These are phyloP conservation scores for Sarcophaga caerulescens DNA, from an alignment of 2,888 invertebrate species.

Conservation along the genomic window DNA sequence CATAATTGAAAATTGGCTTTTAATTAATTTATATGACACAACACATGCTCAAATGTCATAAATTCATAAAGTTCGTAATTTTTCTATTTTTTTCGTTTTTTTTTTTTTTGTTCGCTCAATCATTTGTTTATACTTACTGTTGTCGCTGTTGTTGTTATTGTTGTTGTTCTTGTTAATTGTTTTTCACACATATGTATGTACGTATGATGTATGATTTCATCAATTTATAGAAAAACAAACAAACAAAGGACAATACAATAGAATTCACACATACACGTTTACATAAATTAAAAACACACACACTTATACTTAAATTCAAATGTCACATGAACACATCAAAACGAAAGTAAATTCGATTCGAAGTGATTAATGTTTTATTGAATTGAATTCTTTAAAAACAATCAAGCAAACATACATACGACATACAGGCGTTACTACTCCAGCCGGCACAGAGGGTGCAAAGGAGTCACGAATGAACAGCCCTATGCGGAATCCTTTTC, in stretches of 20 bases:
- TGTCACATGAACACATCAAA: conserved; percentile 28
- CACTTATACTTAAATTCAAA: not conserved
- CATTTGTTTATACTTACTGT: no score
- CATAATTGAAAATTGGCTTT: conserved; percentile 62
- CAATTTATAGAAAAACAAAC: not conserved
- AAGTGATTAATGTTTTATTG: conserved; percentile 43
- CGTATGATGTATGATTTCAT: not conserved
- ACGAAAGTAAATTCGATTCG: conserved; percentile 37
- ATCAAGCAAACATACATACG: conserved; percentile 15
- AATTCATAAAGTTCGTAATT: conserved; percentile 29
- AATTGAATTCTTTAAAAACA: not conserved
- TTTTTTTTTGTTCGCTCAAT: not conserved
- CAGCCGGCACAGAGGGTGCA: no score
- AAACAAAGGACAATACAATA: conserved; percentile 10
- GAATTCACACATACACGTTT: not conserved
- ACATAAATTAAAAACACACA: not conserved
- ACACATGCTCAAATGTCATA: conserved; percentile 63
- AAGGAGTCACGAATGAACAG: no score
- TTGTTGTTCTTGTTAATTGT: conserved; percentile 51
- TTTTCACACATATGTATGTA: conserved; percentile 45
- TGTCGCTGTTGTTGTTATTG: no score
- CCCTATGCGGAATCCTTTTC: no score
- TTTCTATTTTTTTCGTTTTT: conserved; percentile 22
- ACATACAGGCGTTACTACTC: no score
- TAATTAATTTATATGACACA: conserved; percentile 67